These are phyloP conservation scores for Mycetomoellerius zeteki DNA, from an alignment of 1,140 invertebrate species.

Conservation along the genomic window DNA sequence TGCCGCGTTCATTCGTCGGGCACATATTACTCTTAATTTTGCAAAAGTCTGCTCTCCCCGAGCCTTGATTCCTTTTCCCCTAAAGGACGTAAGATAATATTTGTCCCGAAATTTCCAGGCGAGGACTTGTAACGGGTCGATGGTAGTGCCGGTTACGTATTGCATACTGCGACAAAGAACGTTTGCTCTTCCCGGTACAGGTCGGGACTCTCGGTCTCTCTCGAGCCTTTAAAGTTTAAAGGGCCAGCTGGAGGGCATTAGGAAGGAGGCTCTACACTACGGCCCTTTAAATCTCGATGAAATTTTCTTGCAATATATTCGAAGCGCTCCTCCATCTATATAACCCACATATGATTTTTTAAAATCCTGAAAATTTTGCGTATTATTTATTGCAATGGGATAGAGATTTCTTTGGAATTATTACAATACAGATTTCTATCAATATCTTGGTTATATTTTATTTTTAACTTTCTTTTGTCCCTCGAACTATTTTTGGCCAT, in stretches of 20 bases:
- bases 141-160: conserved; percentile 42
- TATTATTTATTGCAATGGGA: conserved; percentile 39
- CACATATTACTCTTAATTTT: conserved; percentile 61
- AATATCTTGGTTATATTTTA: neutral
- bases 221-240: conserved; percentile 70
- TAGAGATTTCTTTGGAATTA: neutral
- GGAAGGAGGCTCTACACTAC: neutral
- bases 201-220: neutral
- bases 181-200: conserved; percentile 45
- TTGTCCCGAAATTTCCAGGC: conserved; percentile 48
- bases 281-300: conserved; percentile 53
- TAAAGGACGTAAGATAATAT: conserved; percentile 50
- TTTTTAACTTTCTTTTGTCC: neutral
- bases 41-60: neutral
- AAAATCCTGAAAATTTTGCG: conserved; percentile 17
- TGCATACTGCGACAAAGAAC: conserved; percentile 49
- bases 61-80: conserved; percentile 1
- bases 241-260: conserved; percentile 35
- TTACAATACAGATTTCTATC: neutral
- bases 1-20: conserved; percentile 40
- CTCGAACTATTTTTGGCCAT: neutral
- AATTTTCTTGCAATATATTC: conserved; percentile 24
- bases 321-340: neutral
- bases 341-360: conserved; percentile 20
- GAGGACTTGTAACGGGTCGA: conserved; percentile 40